These are phyloP conservation scores for Mastomys coucha DNA, from an alignment of 2,113 vertebrate species.

Conservation along the genomic window DNA sequence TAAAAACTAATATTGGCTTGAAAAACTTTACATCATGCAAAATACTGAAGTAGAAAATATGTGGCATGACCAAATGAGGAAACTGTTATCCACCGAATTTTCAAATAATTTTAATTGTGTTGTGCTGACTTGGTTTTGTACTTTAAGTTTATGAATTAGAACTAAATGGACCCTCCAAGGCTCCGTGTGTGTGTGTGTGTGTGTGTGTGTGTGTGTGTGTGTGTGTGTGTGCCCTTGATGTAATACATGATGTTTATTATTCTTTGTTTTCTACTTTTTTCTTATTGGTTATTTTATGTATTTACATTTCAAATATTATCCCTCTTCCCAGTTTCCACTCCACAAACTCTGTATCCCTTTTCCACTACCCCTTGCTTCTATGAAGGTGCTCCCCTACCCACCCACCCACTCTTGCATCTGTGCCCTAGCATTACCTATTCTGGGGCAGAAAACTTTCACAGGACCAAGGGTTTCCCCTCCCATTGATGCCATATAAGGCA, in stretches of 20 bases:
- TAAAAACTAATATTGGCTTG: neutral
- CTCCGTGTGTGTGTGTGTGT: neutral
- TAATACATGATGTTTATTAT: slow-evolving; percentile 57
- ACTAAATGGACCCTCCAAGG: neutral
- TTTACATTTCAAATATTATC: too few species aligned
- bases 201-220: neutral
- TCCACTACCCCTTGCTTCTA: too few species aligned
- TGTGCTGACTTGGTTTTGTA: neutral
- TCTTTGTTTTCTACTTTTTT: slow-evolving; percentile 58
- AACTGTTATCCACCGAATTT: neutral
- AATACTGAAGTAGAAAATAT: neutral
- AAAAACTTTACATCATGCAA: neutral
- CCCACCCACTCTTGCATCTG: too few species aligned
- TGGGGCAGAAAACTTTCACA: too few species aligned
- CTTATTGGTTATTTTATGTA: too few species aligned
- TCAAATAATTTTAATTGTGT: neutral
- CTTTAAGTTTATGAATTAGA: neutral
- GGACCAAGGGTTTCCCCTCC: too few species aligned
- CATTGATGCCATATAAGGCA: too few species aligned
- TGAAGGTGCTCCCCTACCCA: too few species aligned
- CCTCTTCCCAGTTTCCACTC: too few species aligned
- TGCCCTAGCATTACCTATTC: too few species aligned
- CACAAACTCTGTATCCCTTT: too few species aligned
- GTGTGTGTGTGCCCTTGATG: slow-evolving; percentile 17
- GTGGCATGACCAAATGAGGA: neutral